These are phyloP conservation scores for Plusia festucae DNA, from an alignment of 2,888 invertebrate genomes.

Conservation along the genomic window DNA sequence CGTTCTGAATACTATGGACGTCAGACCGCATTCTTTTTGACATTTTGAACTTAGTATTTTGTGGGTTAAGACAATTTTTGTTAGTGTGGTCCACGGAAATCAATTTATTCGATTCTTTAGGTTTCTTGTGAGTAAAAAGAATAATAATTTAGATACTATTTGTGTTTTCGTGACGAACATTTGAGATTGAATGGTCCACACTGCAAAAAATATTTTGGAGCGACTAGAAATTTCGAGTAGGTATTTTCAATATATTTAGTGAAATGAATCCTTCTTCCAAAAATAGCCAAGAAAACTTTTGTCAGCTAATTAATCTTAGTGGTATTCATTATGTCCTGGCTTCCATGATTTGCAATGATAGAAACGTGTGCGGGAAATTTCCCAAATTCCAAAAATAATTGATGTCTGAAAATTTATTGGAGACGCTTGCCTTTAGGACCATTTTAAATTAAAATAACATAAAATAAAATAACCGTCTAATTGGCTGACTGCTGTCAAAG, in stretches of 20 bases:
- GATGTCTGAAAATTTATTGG: too few relatives aligned
- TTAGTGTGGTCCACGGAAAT: constrained; percentile 19
- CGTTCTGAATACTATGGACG: constrained; percentile 35
- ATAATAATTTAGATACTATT: too few relatives aligned
- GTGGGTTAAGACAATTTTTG: constrained; percentile 23
- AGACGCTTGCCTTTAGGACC: not conserved
- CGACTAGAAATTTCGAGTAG: not conserved
- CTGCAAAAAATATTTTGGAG: not conserved
- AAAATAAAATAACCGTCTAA: not conserved
- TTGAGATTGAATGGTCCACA: too few relatives aligned
- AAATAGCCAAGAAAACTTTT: too few relatives aligned
- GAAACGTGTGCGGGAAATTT: too few relatives aligned
- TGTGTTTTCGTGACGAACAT: not conserved
- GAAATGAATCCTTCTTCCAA: too few relatives aligned
- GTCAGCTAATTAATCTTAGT: not conserved
- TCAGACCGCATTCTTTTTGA: constrained; percentile 32
- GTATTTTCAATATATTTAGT: too few relatives aligned
- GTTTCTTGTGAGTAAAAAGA: not conserved
- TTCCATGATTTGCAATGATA: too few relatives aligned
- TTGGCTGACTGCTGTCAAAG: constrained; percentile 13
- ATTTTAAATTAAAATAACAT: not conserved
- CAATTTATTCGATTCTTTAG: constrained; percentile 16
- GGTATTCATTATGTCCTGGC: too few relatives aligned
- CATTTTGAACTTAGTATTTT: constrained; percentile 30
- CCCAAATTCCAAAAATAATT: too few relatives aligned